A percentile compares a stretch with the other conserved stretches of the same genome.
These are phyloP conservation scores for Magallana ariakensis DNA, from an alignment of 1,140 invertebrate species.

Conservation along the genomic window DNA sequence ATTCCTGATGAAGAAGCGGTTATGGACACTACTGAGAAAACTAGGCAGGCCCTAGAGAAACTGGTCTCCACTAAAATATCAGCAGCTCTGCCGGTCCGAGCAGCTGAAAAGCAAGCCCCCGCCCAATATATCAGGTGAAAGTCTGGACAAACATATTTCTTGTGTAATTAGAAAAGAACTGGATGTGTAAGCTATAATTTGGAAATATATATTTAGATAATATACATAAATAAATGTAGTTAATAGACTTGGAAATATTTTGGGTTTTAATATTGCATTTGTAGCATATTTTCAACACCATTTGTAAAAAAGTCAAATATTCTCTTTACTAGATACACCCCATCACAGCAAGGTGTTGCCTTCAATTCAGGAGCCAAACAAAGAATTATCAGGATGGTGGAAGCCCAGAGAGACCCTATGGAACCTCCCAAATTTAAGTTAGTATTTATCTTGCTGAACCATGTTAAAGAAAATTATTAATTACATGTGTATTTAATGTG, in stretches of 20 bases:
- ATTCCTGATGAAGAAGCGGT: conserved; percentile 92
- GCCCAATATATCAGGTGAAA: conserved; percentile 91
- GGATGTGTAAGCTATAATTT: too few relatives aligned
- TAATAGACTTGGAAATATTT: too few relatives aligned
- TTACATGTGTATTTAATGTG: too few relatives aligned
- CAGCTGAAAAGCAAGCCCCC: conserved; percentile 93
- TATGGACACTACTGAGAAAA: conserved; percentile 82
- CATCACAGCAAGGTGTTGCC: conserved; percentile 95
- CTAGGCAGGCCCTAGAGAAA: conserved; percentile 77
- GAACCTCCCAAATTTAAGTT: conserved; percentile 97
- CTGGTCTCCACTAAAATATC: conserved; percentile 81
- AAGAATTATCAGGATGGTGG: conserved; percentile 97
- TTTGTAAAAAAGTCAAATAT: background rate
- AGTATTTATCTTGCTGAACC: conserved; percentile 32
- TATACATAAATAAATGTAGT: too few relatives aligned
- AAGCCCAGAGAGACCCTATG: conserved; percentile 98
- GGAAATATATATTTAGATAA: too few relatives aligned
- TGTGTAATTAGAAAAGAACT: too few relatives aligned
- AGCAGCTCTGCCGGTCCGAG: conserved; percentile 94
- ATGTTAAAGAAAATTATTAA: too few relatives aligned
- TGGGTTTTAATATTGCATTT: too few relatives aligned
- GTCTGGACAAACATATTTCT: background rate
- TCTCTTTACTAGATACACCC: conserved; percentile 88
- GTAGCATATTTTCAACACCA: too few relatives aligned
- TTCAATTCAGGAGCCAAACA: conserved; percentile 99